These are phyloP conservation scores for Boloria selene DNA, from an alignment of 2,888 invertebrate species.

Conservation along the genomic window DNA sequence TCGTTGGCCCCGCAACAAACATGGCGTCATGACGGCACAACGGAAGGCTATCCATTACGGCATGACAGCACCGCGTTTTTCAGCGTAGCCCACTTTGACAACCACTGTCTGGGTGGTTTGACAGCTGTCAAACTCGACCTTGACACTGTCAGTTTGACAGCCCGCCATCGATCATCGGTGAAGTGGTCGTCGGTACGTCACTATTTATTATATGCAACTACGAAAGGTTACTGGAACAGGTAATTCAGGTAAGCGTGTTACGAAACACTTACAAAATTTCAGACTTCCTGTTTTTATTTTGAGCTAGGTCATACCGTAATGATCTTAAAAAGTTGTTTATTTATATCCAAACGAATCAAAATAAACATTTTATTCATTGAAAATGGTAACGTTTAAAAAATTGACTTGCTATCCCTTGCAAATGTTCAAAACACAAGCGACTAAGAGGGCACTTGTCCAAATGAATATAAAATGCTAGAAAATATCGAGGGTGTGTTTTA, in stretches of 20 bases:
- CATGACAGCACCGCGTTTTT: constrained; percentile 72
- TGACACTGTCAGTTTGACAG: constrained; percentile 60
- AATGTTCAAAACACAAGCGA: constrained; percentile 26
- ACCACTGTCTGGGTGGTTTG: constrained; percentile 49
- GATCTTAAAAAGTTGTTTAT: neutral
- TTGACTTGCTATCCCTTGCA: constrained; percentile 22
- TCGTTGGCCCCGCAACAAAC: constrained; percentile 59
- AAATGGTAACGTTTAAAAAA: constrained; percentile 18
- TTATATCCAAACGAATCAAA: neutral
- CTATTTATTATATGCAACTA: constrained; percentile 38
- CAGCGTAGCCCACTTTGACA: constrained; percentile 60
- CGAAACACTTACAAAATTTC: neutral
- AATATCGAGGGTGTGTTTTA: constrained; percentile 54
- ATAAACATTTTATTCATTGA: neutral
- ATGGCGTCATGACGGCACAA: constrained; percentile 50
- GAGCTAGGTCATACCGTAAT: neutral
- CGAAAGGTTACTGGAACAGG: constrained; percentile 36
- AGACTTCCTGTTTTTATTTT: neutral
- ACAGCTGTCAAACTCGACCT: constrained; percentile 69
- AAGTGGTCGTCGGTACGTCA: constrained; percentile 44
- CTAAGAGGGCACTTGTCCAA: constrained; percentile 40
- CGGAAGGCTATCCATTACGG: constrained; percentile 74
- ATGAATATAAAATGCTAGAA: constrained; percentile 52
- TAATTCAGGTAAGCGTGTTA: constrained; percentile 24
- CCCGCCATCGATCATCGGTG: constrained; percentile 61